Evolutionary conservation across 1,140 invertebrate species (phyloP), one percentile per base, ranked within the genome.

Genomic region (Meloidogyne hapla): DNA sequence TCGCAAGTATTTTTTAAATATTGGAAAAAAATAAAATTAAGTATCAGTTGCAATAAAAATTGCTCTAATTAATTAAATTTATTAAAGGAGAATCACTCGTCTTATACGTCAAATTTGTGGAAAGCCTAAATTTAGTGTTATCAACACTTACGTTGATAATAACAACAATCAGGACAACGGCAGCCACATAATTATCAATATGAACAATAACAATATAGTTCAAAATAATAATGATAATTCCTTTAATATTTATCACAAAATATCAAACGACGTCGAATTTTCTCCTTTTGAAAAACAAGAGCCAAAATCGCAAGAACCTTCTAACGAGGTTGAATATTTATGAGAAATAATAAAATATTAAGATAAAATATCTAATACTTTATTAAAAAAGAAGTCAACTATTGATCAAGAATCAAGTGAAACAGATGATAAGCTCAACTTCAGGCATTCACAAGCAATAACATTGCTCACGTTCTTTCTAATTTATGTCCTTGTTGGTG

Each of bases 401-500:
- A 3, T 10, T 23, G 28, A 23, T 45, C n/a, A 28, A 74, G 56
- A n/a, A 42, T 15, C 13, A 33, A 33, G 33, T 33, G 74, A 74
- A 26, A 62, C 23, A 48, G 69, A 75, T 40, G 40, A 76, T 61
- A 23, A 78, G 13, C 26, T n/a, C 0, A 15, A 40, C 13, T 80
- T n/a, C 48, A 79, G 75, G 28, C 69, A 56, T 18, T 23, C 62
- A 8, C 78, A 78, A 56, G 66, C 77, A 21, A 74, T 79, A 21
- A 38, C 77, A 0, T 65, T 78, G 42, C 56, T 78, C 33, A 9
- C 80, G 8, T 70, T 78, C 23, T 78, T 78, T 56, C 26, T 78
- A 15, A 18, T 78, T 12, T 78, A 78, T 48, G 62, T 78, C 33
- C 25, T 78, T 45, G 33, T 26, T 18, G 77, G 77, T 18, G 64